These are phyloP conservation scores for Mystacides longicornis DNA, from an alignment of 2,888 invertebrate genomes.

Conservation along the genomic window DNA sequence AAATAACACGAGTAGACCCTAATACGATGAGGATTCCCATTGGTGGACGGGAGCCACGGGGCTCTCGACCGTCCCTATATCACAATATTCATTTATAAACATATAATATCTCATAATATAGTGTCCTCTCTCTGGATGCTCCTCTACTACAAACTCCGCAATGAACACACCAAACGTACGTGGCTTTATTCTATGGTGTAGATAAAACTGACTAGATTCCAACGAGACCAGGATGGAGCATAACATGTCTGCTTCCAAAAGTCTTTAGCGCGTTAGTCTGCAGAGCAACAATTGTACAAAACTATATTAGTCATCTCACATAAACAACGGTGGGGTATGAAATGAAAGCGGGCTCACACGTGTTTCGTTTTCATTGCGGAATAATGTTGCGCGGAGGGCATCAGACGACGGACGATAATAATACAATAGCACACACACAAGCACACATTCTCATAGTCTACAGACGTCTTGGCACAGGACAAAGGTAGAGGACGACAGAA, in stretches of 20 bases:
- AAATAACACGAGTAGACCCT: conserved; percentile 4
- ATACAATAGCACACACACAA: not conserved
- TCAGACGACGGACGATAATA: not conserved
- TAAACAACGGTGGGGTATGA: too few species aligned
- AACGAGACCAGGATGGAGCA: too few species aligned
- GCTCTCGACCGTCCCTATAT: conserved; percentile 25
- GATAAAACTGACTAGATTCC: too few species aligned
- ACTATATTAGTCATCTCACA: too few species aligned
- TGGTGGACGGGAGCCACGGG: conserved; percentile 26
- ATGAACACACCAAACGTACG: too few species aligned
- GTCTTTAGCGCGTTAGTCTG: too few species aligned
- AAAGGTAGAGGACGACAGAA: conserved; percentile 17
- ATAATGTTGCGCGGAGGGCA: not conserved
- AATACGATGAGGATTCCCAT: conserved; percentile 25
- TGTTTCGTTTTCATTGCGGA: not conserved
- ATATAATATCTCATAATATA: conserved; percentile 11
- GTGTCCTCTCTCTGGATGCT: too few species aligned
- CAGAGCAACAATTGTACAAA: too few species aligned
- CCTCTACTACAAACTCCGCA: not conserved
- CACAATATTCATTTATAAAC: conserved; percentile 7
- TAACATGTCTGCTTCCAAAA: too few species aligned
- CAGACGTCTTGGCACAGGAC: conserved; percentile 4
- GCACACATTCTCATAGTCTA: not conserved
- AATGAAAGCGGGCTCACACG: too few species aligned
- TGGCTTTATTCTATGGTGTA: too few species aligned